A percentile compares a stretch with the other conserved stretches of the same genome.
Conservation (phyloP, 1,140 invertebrate genomes). For the Sarcophaga bullata region DNA sequence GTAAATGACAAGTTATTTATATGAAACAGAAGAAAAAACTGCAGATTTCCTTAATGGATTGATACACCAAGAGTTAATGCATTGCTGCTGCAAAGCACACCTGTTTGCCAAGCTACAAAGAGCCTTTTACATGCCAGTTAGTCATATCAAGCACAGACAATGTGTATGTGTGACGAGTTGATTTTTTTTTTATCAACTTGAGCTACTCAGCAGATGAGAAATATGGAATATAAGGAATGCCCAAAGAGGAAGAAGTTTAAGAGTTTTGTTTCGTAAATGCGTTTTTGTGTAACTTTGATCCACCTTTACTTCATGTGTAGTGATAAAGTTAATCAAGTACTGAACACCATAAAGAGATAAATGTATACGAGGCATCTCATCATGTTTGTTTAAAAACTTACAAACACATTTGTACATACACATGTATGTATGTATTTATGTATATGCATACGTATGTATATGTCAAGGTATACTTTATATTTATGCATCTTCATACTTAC, state of each 20-base stretch:
- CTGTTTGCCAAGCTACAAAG: not conserved
- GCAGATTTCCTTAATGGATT: no score
- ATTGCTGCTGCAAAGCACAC: not conserved
- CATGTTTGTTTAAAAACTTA: no score
- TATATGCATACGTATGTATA: not conserved
- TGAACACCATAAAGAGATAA: not conserved
- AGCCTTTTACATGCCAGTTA: not conserved
- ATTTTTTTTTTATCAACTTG: no score
- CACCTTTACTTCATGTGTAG: conserved; percentile 22
- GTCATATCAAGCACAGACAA: not conserved
- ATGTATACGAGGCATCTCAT: not conserved
- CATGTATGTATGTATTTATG: not conserved
- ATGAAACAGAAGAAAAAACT: not conserved
- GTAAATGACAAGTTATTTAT: not conserved
- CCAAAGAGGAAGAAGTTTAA: not conserved
- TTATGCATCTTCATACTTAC: not conserved
- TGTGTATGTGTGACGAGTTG: not conserved
- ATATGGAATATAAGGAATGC: no score
- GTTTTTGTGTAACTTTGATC: not conserved
- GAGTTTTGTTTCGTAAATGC: not conserved
- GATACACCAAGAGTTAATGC: not conserved
- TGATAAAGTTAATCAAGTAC: conserved; percentile 36
- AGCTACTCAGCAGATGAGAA: no score
- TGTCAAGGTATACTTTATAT: not conserved
- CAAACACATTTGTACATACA: not conserved